phyloP scores from a whole-genome alignment of 1,140 invertebrate species.

The Diploscapter pachys region DNA sequence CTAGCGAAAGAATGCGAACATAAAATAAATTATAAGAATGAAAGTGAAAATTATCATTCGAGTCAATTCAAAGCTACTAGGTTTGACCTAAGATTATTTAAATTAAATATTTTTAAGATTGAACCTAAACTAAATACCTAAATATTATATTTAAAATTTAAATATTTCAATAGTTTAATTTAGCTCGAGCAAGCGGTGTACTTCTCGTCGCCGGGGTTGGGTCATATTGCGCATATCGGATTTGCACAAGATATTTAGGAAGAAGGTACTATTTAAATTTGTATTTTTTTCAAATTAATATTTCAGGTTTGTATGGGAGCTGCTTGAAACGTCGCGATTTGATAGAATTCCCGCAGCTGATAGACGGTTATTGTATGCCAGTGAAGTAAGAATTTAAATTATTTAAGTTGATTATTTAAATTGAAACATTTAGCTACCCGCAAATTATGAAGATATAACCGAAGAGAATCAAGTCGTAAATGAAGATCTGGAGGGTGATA shows the following conservation, averaged over 20 bases:
- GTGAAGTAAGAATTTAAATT: conserved; percentile 3
- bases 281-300: no score
- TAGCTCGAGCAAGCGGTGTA: conserved; percentile 47
- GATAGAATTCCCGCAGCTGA: conserved; percentile 41
- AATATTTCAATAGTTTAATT: conserved; percentile 31
- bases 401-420: not conserved
- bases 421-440: not conserved
- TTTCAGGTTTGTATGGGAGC: conserved; percentile 36
- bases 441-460: not conserved
- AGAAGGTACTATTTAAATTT: conserved; percentile 13
- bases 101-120: not conserved
- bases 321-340: conserved; percentile 42
- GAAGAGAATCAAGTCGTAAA: conserved; percentile 4
- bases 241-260: conserved; percentile 37
- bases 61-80: not conserved
- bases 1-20: no score
- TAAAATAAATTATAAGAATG: no score
- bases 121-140: not conserved
- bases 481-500: not conserved
- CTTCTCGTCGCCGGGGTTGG: conserved; percentile 45
- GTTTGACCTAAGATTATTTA: not conserved
- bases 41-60: not conserved
- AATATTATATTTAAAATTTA: not conserved
- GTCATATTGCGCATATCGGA: conserved; percentile 49
- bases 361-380: conserved; percentile 40